phyloP scores from a whole-genome alignment of 1,140 invertebrate species.

The Neomicropteryx cornuta region DNA sequence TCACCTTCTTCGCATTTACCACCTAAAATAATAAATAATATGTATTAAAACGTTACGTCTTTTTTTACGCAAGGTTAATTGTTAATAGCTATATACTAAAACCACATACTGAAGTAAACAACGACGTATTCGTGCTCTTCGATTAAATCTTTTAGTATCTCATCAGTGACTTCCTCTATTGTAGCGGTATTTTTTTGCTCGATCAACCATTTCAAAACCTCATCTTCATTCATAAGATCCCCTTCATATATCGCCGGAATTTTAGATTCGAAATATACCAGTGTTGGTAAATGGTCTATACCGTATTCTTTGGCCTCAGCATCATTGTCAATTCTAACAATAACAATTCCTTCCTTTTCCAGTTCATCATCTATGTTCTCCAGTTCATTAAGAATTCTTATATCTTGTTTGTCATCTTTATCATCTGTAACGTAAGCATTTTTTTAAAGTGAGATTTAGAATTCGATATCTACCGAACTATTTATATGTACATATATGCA shows the following conservation, averaged over 20 bases:
- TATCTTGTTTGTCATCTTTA: constrained; percentile 81
- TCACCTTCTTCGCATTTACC: constrained; percentile 80
- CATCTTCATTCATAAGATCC: constrained; percentile 83
- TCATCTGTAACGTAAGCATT: constrained; percentile 52
- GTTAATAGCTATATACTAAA: constrained; percentile 1
- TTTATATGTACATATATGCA: too few relatives aligned
- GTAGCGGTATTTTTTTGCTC: constrained; percentile 85
- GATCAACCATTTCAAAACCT: constrained; percentile 82
- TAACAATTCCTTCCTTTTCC: constrained; percentile 81
- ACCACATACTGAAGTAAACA: constrained; percentile 77
- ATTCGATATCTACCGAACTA: neutral
- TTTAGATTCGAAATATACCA: constrained; percentile 87
- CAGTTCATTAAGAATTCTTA: constrained; percentile 75
- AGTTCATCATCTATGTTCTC: constrained; percentile 90
- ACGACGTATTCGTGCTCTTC: constrained; percentile 89
- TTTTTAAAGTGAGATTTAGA: neutral
- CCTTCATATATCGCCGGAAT: constrained; percentile 87
- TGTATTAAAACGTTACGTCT: neutral
- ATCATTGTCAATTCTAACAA: constrained; percentile 79
- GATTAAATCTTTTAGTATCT: constrained; percentile 78
- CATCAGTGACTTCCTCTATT: constrained; percentile 90
- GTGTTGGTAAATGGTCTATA: constrained; percentile 76
- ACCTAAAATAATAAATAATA: constrained; percentile 35
- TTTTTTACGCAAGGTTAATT: neutral
- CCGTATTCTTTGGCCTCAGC: constrained; percentile 84